Evolutionary conservation across 2,113 vertebrate genomes (phyloP), one percentile per base, ranked within the genome.

Genomic region (Dasypus novemcinctus): DNA sequence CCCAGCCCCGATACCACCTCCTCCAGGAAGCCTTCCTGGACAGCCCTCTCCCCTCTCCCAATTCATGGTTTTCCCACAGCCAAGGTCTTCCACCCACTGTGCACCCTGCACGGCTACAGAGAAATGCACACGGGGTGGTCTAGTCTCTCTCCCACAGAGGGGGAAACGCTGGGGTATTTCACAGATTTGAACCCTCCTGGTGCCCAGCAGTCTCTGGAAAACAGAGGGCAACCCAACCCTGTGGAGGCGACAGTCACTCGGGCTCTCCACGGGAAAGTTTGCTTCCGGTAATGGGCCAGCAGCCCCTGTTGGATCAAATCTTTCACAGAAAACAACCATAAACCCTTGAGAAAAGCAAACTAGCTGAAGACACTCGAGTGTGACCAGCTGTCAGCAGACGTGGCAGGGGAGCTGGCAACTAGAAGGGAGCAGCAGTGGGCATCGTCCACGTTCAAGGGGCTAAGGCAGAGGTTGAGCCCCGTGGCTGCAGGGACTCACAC

Each of bases 321-420:
- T 54, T 69, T 59, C 61, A 76, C 69, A 29, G 25, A 4, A 4
- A 31, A 8, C 33, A 68, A 71, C 20, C 4, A 27, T 3, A 49
- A 25, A 69, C 14, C 14, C 52, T 5, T 13, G 5, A 29, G 7
- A 25, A 59, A 14, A 31, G 17, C 0, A 57, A 49, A 17, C 25
- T 21, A 4, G 18, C 61, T 5, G 25, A 43, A 11, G 64, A 33
- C 23, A 5, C 3, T 3, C 0, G 78, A 43, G 31, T 49, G 80
- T 1, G n/a, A 33, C 27, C 25, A 33, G 31, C 0, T 0, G 7
- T 81, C 41, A 76, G 71, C 8, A 20, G 83, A 27, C 17, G 0
- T 43, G 1, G 31, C 38, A n/a, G 20, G 33, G 1, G 31, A 75
- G 13, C 20, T 2, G 14, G 27, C 27, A 5, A 0, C 0, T 7